phyloP scores from a whole-genome alignment of 2,888 invertebrate species.

The Tyria jacobaeae region DNA sequence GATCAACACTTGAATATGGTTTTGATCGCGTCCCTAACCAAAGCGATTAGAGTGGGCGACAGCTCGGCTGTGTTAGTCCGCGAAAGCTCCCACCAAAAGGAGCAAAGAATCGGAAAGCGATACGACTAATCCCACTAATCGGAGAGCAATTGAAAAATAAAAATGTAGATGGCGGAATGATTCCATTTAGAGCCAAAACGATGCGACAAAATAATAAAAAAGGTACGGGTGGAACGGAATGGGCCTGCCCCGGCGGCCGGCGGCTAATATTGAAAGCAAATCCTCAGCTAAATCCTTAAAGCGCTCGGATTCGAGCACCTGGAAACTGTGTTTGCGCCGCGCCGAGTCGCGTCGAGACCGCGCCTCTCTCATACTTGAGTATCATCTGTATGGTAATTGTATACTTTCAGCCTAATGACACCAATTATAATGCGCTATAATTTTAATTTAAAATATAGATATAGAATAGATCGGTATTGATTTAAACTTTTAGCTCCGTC shows the following conservation, averaged over 20 bases:
- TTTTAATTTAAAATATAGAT: no score
- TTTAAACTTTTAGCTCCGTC: no score
- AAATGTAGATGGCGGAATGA: conserved; percentile 87
- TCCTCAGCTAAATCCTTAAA: conserved; percentile 86
- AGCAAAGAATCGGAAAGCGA: conserved; percentile 85
- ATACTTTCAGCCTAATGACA: conserved; percentile 82
- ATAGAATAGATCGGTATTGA: no score
- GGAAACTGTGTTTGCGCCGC: conserved; percentile 80
- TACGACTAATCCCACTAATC: conserved; percentile 86
- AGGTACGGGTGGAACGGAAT: conserved; percentile 78
- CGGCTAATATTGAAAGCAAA: conserved; percentile 87
- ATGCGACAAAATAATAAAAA: conserved; percentile 87
- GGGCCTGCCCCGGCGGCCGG: conserved; percentile 76
- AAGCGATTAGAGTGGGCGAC: conserved; percentile 62
- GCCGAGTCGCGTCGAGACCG: conserved; percentile 54
- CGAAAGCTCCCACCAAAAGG: conserved; percentile 79
- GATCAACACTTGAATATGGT: conserved; percentile 46
- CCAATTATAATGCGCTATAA: conserved; percentile 70
- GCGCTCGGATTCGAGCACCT: conserved; percentile 84
- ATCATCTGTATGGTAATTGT: conserved; percentile 84
- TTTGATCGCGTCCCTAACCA: conserved; percentile 49
- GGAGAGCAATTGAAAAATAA: conserved; percentile 87
- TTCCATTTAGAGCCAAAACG: conserved; percentile 86
- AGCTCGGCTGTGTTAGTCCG: conserved; percentile 68
- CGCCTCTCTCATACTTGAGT: conserved; percentile 63